phyloP scores from a whole-genome alignment of 2,797 vertebrate species.

The Sylvilagus floridanus region DNA sequence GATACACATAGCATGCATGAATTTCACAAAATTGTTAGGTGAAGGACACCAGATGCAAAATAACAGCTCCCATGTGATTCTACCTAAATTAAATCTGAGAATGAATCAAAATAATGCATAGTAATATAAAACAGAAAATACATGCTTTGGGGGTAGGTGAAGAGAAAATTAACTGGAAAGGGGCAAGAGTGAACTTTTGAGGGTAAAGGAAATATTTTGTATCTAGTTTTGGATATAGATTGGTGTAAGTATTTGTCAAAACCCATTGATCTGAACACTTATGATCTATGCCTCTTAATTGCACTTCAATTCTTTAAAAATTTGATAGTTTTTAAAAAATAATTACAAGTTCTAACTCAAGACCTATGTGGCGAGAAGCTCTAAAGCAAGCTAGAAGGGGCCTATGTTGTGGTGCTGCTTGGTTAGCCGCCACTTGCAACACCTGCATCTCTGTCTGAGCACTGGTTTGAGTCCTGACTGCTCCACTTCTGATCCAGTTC shows the following conservation, averaged over 20 bases:
- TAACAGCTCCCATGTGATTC: not conserved
- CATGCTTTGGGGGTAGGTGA: not conserved
- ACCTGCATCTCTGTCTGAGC: too few relatives aligned
- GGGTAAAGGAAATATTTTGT: not conserved
- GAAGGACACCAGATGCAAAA: constrained; percentile 4
- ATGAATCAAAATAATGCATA: not conserved
- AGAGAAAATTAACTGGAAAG: not conserved
- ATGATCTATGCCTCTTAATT: constrained; percentile 6
- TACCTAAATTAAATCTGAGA: not conserved
- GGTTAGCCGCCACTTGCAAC: too few relatives aligned
- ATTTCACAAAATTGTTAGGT: not conserved
- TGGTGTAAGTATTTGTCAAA: constrained; percentile 36
- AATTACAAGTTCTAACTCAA: constrained; percentile 6
- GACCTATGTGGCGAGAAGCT: not conserved
- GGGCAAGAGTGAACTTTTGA: not conserved
- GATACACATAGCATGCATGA: not conserved
- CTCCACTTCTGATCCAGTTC: too few relatives aligned
- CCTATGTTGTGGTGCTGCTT: too few relatives aligned
- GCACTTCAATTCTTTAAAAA: constrained; percentile 24
- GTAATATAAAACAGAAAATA: constrained; percentile 15
- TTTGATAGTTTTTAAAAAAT: not conserved
- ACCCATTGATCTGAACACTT: constrained; percentile 1
- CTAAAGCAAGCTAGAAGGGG: not conserved
- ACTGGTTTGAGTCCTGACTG: too few relatives aligned
- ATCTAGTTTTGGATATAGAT: not conserved